Conservation (phyloP, 2,797 vertebrate genomes). For the Lutjanus argentimaculatus region DNA sequence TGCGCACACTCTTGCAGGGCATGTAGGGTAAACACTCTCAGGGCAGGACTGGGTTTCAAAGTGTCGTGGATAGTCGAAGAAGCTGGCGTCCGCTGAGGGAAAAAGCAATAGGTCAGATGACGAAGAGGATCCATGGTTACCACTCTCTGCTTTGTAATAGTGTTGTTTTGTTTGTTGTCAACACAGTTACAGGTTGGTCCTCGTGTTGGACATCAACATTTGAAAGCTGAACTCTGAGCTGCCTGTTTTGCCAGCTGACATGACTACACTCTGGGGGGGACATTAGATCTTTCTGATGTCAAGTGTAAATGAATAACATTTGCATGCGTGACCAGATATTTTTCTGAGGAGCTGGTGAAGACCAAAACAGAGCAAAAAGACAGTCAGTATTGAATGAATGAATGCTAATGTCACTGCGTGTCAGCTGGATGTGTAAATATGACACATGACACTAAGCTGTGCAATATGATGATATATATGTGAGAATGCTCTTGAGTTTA, state of each 20-base stretch:
- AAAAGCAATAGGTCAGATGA: conserved; percentile 15
- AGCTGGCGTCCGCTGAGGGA: conserved; percentile 10
- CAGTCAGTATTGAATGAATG: neutral
- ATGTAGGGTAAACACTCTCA: conserved; percentile 11
- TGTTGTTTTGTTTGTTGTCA: conserved; percentile 39
- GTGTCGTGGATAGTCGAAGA: neutral
- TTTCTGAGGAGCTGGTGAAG: neutral
- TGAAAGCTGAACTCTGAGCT: conserved; percentile 32
- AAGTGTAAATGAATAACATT: conserved; percentile 9
- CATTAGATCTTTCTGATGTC: conserved; percentile 26
- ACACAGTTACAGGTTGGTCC: conserved; percentile 11
- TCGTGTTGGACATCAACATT: conserved; percentile 11
- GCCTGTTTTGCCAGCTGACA: conserved; percentile 10
- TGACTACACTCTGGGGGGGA: neutral
- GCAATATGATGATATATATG: no score
- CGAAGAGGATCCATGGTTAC: conserved; percentile 40
- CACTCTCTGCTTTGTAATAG: conserved; percentile 12
- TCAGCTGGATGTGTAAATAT: neutral
- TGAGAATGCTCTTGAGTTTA: no score
- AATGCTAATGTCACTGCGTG: neutral
- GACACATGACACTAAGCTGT: no score
- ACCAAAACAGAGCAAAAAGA: neutral
- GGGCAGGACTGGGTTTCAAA: conserved; percentile 6
- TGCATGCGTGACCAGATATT: neutral
- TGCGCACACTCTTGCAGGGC: conserved; percentile 7